Base-by-base conservation (phyloP, 1,140 invertebrate genomes). In the Drosophila navojoa region DNA sequence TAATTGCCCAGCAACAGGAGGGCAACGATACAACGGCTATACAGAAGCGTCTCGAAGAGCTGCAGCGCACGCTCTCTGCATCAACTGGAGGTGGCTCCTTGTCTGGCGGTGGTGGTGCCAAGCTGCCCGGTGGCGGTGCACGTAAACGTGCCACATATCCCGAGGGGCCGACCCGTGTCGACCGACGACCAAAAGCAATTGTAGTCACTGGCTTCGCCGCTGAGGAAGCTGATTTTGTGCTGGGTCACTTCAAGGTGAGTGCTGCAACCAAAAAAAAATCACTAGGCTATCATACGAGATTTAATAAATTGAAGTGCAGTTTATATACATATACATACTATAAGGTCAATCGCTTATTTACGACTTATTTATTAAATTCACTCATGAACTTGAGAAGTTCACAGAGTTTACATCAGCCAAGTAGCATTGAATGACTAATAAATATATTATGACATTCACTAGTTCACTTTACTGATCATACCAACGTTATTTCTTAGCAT, bases 161-260 rank as follows among this genome's bases (percentile, higher is more conserved):
- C 0, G 90, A 91, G 5, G 90, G 84, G 3, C 78, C 90, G 2
- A 91, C 90, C 4, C 82, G 89, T 13, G 91, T 92, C 19, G 91
- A 92, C 74, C 76, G 91, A 22, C 71, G 91, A 40, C 90, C 91
- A 2, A 92, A 91, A 32, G 81, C 91, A 0, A 86, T 92, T 52
- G 77, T 91, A 2, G 86, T 92, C 27, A 91, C 84, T 6, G 91
- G 91, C 5, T 92, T 92, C 79, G 74, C 81, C 3, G 69, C 79
- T 22, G 91, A 92, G 42, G 91, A 92, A 42, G 80, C 90, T 1
- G 91, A 92, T 55, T 90, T 90, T 76, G 81, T 92, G 40, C 71
- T 92, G 49, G 91, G 91, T 5, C 91, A 92, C 69, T 92, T 92
- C 50, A 92, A 92, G 79, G 91, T 92, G 53, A 73, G 74, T 67